phyloP scores from a whole-genome alignment of 2,888 invertebrate species.

The Eupsilia transversa region DNA sequence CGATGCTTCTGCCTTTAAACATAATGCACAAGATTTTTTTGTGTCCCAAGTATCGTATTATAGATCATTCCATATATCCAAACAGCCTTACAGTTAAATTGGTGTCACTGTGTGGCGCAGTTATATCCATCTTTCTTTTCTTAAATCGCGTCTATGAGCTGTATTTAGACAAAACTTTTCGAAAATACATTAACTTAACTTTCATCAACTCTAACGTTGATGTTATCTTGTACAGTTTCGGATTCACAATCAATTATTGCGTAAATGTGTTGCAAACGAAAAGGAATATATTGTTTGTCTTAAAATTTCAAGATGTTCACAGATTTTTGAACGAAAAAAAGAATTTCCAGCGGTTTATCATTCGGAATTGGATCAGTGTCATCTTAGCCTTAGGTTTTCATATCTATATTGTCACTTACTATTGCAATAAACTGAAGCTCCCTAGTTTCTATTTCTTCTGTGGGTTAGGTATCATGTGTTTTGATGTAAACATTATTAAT shows the following conservation, averaged over 20 bases:
- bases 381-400: background rate
- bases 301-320: constrained; percentile 31
- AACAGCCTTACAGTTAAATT: constrained; percentile 11
- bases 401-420: constrained; percentile 13
- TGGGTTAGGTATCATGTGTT: constrained; percentile 15
- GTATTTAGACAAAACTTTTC: background rate
- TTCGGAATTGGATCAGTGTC: constrained; percentile 16
- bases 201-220: constrained; percentile 16
- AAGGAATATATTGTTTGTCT: constrained; percentile 8
- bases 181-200: background rate
- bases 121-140: background rate
- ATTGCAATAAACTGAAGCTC: constrained; percentile 1
- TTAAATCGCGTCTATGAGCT: constrained; percentile 11
- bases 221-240: constrained; percentile 12
- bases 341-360: background rate
- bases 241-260: constrained; percentile 25
- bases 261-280: constrained; percentile 24
- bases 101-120: background rate
- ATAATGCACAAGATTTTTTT: constrained; percentile 1
- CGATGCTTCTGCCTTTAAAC: constrained; percentile 24
- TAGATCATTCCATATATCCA: background rate
- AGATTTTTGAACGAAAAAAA: constrained; percentile 16
- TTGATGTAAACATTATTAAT: constrained; percentile 26
- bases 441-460: constrained; percentile 15
- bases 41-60: constrained; percentile 18